Evolutionary conservation across 1,140 invertebrate species (phyloP), one percentile per base, ranked within the genome.

Genomic region (Agrilus planipennis): DNA sequence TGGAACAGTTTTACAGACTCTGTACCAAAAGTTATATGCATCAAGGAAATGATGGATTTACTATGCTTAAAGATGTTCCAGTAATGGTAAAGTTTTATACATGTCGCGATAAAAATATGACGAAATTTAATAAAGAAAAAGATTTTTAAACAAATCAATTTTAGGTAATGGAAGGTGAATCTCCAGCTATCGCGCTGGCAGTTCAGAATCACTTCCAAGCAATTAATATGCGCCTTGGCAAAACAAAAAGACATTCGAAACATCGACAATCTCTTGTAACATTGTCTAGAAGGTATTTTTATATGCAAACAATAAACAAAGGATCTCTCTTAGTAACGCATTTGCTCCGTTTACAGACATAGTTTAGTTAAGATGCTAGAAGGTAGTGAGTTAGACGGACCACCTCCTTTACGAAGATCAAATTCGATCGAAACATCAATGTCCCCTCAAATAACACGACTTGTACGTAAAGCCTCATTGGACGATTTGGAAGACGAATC

Each of bases 141-240:
- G 23, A 27, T 9, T 27, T 27, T 27, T 7, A 27, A 12, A 9
- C 7, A 9, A 15, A 6, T 44, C 17, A 38, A 39, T 23, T 52
- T 29, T 51, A 89, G 83, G 69, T 87, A 31, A 75, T 77, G 52
- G 81, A 84, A 39, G 88, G 90, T 54, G 75, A 82, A 57, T 85
- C 84, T 53, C 82, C 84, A 0, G 79, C 85, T 54, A 61, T 92
- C 30, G 79, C 81, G 10, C 76, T 84, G 45, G 77, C 83, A 1
- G 71, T 91, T 27, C 82, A 87, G 62, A 90, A 91, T 65, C 86
- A 92, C 63, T 91, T 92, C 63, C 73, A 83, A 41, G 79, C 87
- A 3, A 88, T 90, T 42, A 77, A 84, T 60, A 77, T 87, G 44
- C 65, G 82, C 10, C 71, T 72, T 29, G 81, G 79, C 12, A 76